These are phyloP conservation scores for Mylabris sibirica DNA, from an alignment of 2,888 invertebrate species.

Conservation along the genomic window DNA sequence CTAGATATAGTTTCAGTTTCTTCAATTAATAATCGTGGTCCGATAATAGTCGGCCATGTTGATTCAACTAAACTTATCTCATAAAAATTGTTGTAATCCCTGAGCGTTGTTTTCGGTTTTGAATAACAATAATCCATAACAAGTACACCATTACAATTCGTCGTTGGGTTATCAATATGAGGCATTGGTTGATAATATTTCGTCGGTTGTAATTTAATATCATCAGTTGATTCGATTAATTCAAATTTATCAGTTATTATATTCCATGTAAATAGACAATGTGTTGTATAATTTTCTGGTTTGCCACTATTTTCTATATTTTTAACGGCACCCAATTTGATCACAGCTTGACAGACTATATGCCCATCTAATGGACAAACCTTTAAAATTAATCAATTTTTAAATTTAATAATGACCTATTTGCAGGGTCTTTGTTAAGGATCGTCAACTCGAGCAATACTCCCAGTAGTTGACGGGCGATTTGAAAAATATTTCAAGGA, in stretches of 20 bases:
- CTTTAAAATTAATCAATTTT: constrained; percentile 49
- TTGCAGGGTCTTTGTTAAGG: too few species aligned
- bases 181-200: constrained; percentile 44
- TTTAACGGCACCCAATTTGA: constrained; percentile 58
- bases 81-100: constrained; percentile 56
- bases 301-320: constrained; percentile 46
- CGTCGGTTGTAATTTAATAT: constrained; percentile 50
- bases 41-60: constrained; percentile 18
- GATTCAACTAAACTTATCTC: constrained; percentile 48
- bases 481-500: too few species aligned
- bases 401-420: too few species aligned
- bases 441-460: too few species aligned
- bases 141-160: constrained; percentile 50
- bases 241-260: constrained; percentile 57
- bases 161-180: constrained; percentile 45
- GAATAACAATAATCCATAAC: constrained; percentile 54
- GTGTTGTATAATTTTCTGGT: constrained; percentile 53
- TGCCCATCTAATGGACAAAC: constrained; percentile 60
- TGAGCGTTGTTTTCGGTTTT: constrained; percentile 53
- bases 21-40: constrained; percentile 20
- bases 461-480: too few species aligned
- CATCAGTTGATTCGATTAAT: constrained; percentile 53
- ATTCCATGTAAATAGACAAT: constrained; percentile 59
- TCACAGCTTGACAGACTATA: constrained; percentile 59
- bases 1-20: constrained; percentile 27